These are phyloP conservation scores for Campaea margaritaria DNA, from an alignment of 2,888 invertebrate genomes.

Conservation along the genomic window DNA sequence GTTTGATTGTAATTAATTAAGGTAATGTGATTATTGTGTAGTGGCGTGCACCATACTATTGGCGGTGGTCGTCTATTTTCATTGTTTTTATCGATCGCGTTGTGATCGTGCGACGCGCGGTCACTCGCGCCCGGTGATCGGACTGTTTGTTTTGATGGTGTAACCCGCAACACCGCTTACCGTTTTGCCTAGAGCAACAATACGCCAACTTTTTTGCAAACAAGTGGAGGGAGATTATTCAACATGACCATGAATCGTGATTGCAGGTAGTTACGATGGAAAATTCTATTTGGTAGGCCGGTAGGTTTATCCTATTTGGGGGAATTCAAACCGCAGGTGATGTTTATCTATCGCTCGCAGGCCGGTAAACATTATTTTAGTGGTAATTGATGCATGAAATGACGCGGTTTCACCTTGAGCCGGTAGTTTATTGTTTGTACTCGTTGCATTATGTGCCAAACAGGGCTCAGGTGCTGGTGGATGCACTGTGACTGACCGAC, in stretches of 20 bases:
- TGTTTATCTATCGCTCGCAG: conserved; percentile 35
- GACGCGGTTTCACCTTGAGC: conserved; percentile 49
- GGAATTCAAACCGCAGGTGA: conserved; percentile 4
- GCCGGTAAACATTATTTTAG: conserved; percentile 14
- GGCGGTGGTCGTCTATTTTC: conserved; percentile 64
- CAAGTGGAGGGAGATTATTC: not conserved
- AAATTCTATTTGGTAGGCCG: not conserved
- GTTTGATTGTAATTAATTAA: conserved; percentile 32
- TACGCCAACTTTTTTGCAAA: conserved; percentile 3
- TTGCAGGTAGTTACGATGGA: not conserved
- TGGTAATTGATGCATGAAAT: conserved; percentile 46
- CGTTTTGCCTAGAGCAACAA: not conserved
- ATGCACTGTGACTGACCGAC: not conserved
- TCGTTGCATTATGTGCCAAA: conserved; percentile 17
- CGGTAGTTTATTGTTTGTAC: conserved; percentile 28
- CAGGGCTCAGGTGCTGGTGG: not conserved
- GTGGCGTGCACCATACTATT: conserved; percentile 19
- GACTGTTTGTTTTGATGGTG: conserved; percentile 79
- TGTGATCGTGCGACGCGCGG: conserved; percentile 59
- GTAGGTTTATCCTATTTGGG: not conserved
- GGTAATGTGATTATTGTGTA: conserved; percentile 30
- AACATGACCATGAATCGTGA: not conserved
- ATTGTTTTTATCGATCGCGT: conserved; percentile 82
- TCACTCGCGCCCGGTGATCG: conserved; percentile 61
- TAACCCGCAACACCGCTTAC: conserved; percentile 14